phyloP scores from a whole-genome alignment of 2,113 vertebrate species.

The Poeciliopsis occidentalis region DNA sequence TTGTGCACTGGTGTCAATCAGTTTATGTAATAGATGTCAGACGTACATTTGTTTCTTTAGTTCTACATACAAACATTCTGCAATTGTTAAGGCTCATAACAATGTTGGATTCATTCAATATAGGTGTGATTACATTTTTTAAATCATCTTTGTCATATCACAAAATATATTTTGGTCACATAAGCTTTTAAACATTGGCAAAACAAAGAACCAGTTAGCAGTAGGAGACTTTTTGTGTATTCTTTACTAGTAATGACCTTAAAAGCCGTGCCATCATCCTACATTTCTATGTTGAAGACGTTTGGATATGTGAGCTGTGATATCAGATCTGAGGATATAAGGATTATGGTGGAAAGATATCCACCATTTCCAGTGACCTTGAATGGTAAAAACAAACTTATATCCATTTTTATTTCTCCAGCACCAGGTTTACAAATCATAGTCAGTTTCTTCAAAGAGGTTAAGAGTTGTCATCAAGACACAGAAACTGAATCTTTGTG shows the following conservation, averaged over 20 bases:
- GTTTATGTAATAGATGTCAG: neutral
- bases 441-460: conserved; percentile 17
- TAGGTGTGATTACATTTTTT: no score
- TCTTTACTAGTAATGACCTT: conserved; percentile 4
- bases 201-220: neutral
- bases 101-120: no score
- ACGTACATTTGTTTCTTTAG: neutral
- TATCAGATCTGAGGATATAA: conserved; percentile 23
- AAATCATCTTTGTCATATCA: no score
- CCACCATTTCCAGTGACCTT: conserved; percentile 31
- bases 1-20: neutral
- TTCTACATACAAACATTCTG: no score
- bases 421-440: conserved; percentile 29
- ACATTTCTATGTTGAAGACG: conserved; percentile 15
- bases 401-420: neutral
- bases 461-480: conserved; percentile 15
- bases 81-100: no score
- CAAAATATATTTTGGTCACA: no score
- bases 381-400: conserved; percentile 23
- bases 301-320: conserved; percentile 26
- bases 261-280: conserved; percentile 28
- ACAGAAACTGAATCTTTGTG: conserved; percentile 26
- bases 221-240: conserved; percentile 2
- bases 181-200: no score
- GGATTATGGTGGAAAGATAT: conserved; percentile 31